phyloP scores from a whole-genome alignment of 2,888 invertebrate species.

The Synergus laeviventris region DNA sequence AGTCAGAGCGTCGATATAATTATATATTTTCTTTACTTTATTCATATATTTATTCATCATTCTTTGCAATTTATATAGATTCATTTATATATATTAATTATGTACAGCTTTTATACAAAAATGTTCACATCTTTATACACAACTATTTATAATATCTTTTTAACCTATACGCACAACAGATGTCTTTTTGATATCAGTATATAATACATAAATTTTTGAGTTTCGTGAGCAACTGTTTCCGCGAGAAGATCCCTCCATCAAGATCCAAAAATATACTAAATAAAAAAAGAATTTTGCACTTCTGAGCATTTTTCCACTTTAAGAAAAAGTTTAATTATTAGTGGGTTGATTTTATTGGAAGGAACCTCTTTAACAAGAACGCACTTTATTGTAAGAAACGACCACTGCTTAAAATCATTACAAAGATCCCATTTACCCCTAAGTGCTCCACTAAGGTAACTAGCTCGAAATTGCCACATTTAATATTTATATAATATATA shows the following conservation, averaged over 20 bases:
- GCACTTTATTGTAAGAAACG: conserved; percentile 53
- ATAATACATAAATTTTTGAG: conserved; percentile 70
- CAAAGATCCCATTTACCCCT: conserved; percentile 70
- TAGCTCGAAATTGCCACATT: conserved; percentile 73
- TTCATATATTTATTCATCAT: conserved; percentile 63
- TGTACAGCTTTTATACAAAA: conserved; percentile 74
- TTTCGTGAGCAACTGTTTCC: conserved; percentile 63
- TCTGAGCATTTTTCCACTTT: background rate
- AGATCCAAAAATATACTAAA: conserved; percentile 29
- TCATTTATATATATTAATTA: conserved; percentile 71
- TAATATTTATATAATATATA: conserved; percentile 59
- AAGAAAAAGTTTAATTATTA: background rate
- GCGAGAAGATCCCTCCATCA: conserved; percentile 54
- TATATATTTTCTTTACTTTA: conserved; percentile 52
- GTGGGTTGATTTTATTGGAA: conserved; percentile 48
- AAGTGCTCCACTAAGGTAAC: conserved; percentile 70
- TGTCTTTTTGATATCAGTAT: conserved; percentile 59
- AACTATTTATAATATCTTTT: conserved; percentile 65
- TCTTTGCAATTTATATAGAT: conserved; percentile 58
- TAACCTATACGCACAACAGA: conserved; percentile 59
- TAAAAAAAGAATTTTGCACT: background rate
- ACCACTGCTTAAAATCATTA: conserved; percentile 65
- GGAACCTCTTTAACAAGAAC: conserved; percentile 53
- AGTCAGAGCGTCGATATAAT: conserved; percentile 59
- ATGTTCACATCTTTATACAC: conserved; percentile 73